phyloP scores from a whole-genome alignment of 30 jellyfish, hydroid and myxozoan species.

The Thelohanellus kitauei region DNA sequence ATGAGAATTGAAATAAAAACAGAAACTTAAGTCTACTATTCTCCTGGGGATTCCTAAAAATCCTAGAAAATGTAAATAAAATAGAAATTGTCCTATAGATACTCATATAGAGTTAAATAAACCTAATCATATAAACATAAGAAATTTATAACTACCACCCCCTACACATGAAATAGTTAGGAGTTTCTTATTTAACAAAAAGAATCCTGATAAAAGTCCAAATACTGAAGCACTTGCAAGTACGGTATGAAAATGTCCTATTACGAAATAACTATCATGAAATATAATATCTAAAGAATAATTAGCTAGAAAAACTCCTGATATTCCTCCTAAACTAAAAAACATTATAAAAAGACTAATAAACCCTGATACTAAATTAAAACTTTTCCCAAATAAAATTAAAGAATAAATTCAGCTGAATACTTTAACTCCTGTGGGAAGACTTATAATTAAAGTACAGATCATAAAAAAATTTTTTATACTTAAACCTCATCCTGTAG shows the following conservation, averaged over 20 bases:
- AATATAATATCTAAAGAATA: constrained; percentile 1
- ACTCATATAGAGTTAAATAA: no score
- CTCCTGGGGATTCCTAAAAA: no score
- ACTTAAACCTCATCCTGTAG: background rate
- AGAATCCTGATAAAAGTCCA: constrained; percentile 3
- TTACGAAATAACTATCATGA: background rate
- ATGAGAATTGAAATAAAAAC: no score
- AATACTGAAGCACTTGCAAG: constrained; percentile 1
- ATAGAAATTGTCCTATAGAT: no score
- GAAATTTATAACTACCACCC: no score
- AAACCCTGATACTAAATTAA: background rate
- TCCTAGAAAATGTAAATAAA: no score
- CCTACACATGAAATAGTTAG: no score
- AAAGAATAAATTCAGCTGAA: constrained; percentile 2
- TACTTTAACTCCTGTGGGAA: constrained; percentile 3
- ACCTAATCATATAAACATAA: no score
- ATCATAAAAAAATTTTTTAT: background rate
- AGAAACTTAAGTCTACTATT: no score
- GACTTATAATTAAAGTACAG: background rate
- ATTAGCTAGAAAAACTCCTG: constrained; percentile 2
- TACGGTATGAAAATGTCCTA: constrained; percentile 4
- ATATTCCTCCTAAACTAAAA: constrained; percentile 2
- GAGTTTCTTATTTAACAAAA: no score
- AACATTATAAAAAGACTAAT: background rate
- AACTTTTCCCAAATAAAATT: background rate